Evolutionary conservation across 2,888 invertebrate genomes (phyloP), one percentile per base, ranked within the genome.

Genomic region (Troilus luridus): DNA sequence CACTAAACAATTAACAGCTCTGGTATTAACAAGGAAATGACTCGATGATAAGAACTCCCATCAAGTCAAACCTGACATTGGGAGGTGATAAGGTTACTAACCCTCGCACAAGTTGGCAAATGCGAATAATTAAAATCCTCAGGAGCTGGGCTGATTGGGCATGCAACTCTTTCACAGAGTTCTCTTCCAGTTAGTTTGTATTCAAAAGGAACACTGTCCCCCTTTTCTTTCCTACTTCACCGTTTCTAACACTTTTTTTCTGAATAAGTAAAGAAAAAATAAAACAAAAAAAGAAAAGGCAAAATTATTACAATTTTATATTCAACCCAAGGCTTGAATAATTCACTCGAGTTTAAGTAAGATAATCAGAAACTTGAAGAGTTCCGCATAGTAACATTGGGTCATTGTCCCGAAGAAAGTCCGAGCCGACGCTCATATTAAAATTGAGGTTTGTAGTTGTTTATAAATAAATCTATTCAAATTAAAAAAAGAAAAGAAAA

Each of bases 201-300:
- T 85, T 85, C 85, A 85, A 85, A 85, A 58, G 85, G n/a, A 58
- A 56, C n/a, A 21, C 8, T n/a, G 11, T n/a, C 1, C 56, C 56
- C 85, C 19, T 19, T 41, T 41, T n/a, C 85, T n/a, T 85, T n/a
- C n/a, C 2, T 6, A 85, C 56, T 56, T 54, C n/a, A 85, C 85
- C 54, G 56, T 85, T 85, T 85, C 24, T n/a, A 85, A 85, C 85
- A 85, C 85, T 56, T 85, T 85, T 41, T 85, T 54, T 85, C n/a
- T 85, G 21, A 58, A n/a, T n/a, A 56, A 56, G 56, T n/a, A 85
- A 85, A 54, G 54, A 5, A 54, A 54, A 81, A 54, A 81, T 6
- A 9, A 67, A 24, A 12, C 19, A 9, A 41, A 77, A 41, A 62
- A 62, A 41, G 41, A 41, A 41, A 24, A 64, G 24, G 14, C 9